Evolutionary conservation across 2,113 vertebrate species (phyloP).

Genomic region (Eleginops maclovinus): DNA sequence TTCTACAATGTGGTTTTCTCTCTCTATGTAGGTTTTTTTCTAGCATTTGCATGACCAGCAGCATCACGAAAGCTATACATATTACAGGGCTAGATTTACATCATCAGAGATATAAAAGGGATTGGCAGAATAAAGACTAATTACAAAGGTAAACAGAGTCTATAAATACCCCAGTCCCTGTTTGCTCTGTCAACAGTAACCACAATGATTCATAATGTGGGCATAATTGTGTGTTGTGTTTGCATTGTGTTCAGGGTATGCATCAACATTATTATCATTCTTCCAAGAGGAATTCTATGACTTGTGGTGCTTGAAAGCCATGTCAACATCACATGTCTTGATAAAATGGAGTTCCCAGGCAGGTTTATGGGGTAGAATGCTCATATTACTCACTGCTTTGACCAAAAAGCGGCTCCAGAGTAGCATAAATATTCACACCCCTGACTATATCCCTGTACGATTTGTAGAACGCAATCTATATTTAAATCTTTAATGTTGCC

Average conservation of each 20-base stretch:
- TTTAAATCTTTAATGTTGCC: slow-evolving; percentile 16
- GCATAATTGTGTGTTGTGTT: neutral
- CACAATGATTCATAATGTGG: neutral
- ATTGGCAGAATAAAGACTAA: slow-evolving; percentile 37
- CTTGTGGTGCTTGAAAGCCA: no score
- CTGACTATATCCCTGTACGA: neutral
- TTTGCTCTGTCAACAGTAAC: slow-evolving; percentile 55
- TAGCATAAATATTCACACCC: neutral
- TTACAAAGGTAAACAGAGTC: slow-evolving; percentile 54
- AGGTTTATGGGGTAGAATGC: neutral
- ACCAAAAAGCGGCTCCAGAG: neutral
- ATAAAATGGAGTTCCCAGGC: neutral
- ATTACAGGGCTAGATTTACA: slow-evolving; percentile 7
- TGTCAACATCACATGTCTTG: neutral
- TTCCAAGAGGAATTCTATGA: neutral
- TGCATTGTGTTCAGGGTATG: neutral
- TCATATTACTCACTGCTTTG: neutral
- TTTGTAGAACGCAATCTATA: slow-evolving; percentile 19
- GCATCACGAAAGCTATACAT: neutral
- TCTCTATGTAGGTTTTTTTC: neutral
- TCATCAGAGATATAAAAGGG: slow-evolving; percentile 4
- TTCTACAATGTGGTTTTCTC: neutral
- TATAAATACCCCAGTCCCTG: slow-evolving; percentile 48
- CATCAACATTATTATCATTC: neutral
- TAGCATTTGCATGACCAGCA: neutral